Conservation (phyloP, 2,113 vertebrate genomes). For the Alethe diademata region DNA sequence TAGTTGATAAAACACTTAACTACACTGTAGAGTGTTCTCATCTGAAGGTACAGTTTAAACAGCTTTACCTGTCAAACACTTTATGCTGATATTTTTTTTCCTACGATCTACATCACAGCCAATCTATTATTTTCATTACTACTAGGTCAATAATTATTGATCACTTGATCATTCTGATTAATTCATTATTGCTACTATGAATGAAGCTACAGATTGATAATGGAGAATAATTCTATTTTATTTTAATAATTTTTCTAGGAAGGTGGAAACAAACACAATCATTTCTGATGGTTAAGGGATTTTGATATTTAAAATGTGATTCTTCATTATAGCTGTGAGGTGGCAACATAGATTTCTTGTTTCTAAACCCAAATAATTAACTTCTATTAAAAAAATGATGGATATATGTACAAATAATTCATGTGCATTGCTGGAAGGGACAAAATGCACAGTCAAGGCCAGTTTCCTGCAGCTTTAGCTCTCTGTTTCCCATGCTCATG, state of each 20-base stretch:
- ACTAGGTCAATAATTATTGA: conserved; percentile 14
- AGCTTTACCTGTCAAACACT: rapidly evolving
- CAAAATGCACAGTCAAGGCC: background rate
- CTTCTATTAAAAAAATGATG: background rate
- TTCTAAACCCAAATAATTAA: background rate
- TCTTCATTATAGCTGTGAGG: background rate
- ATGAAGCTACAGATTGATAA: background rate
- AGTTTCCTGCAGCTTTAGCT: background rate
- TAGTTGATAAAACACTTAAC: background rate
- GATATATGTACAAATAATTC: background rate
- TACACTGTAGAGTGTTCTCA: background rate
- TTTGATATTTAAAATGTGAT: background rate
- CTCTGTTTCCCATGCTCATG: background rate
- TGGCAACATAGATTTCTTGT: background rate
- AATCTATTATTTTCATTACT: background rate
- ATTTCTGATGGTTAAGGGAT: background rate
- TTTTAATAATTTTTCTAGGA: background rate
- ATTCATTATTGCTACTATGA: background rate
- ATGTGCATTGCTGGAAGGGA: background rate
- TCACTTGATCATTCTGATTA: background rate
- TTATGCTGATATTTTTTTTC: background rate
- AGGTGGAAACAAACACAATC: background rate
- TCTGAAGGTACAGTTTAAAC: background rate
- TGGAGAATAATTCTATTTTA: background rate
- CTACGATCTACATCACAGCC: background rate